Conservation (phyloP, 2,797 vertebrate genomes). For the Anguilla pacifica region DNA sequence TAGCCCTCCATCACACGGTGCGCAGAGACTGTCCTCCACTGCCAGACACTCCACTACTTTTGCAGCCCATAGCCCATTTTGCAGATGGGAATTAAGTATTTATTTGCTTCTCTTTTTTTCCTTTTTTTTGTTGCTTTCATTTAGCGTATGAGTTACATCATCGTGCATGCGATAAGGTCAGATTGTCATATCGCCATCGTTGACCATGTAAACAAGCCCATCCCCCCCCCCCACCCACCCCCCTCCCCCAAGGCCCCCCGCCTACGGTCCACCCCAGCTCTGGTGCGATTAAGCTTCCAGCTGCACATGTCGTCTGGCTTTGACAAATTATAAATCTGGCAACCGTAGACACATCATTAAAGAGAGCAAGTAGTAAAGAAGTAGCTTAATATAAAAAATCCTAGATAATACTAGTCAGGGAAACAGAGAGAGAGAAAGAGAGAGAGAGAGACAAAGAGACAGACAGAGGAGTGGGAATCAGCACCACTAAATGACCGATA, state of each 20-base stretch:
- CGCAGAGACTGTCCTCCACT: neutral
- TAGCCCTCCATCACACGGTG: neutral
- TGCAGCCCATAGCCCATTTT: neutral
- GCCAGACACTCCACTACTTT: neutral
- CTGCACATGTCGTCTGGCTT: no score
- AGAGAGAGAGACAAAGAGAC: neutral
- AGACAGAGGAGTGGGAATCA: neutral
- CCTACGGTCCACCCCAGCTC: no score
- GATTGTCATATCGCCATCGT: no score
- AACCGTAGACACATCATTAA: neutral
- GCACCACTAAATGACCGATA: neutral
- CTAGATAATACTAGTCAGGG: no score
- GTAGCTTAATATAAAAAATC: no score
- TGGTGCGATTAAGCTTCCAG: no score
- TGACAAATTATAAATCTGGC: no score
- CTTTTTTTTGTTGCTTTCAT: neutral
- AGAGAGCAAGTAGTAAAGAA: neutral
- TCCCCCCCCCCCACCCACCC: no score
- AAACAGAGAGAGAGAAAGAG: no score
- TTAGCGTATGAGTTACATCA: neutral
- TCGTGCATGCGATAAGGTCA: neutral
- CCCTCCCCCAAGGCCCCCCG: neutral
- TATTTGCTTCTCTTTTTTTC: neutral
- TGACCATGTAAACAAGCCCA: neutral
- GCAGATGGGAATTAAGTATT: neutral